Conservation (phyloP, 2,888 invertebrate species). For the Ophion obscuratus region DNA sequence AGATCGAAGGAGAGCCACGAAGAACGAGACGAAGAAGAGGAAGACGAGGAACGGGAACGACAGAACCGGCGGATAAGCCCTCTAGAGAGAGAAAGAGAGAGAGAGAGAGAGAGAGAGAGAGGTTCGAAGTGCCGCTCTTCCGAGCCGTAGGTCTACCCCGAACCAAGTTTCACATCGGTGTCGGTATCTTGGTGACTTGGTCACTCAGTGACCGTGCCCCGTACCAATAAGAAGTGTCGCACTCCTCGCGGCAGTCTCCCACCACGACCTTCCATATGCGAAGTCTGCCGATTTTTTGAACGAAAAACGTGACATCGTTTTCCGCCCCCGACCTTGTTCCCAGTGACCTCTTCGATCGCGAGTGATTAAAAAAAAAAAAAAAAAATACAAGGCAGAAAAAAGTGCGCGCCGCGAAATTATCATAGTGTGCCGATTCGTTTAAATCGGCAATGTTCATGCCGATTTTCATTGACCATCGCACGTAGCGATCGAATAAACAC, state of each 20-base stretch:
- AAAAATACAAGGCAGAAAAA: no score
- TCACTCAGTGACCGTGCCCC: conserved; percentile 75
- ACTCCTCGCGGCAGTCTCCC: conserved; percentile 19
- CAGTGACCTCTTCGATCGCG: not conserved
- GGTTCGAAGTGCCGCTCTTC: conserved; percentile 46
- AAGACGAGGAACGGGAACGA: conserved; percentile 12
- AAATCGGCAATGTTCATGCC: no score
- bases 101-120: conserved; percentile 44
- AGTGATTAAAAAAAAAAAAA: no score
- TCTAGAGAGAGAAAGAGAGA: conserved; percentile 18
- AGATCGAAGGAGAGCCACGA: conserved; percentile 23
- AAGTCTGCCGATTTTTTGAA: conserved; percentile 4
- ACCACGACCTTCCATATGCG: not conserved
- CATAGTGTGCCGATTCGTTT: no score
- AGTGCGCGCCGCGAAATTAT: no score
- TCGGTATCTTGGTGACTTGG: conserved; percentile 75
- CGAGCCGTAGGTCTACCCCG: conserved; percentile 45
- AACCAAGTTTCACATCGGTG: conserved; percentile 65
- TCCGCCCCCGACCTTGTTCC: not conserved
- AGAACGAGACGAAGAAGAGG: conserved; percentile 47
- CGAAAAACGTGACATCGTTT: not conserved
- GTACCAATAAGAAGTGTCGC: conserved; percentile 62
- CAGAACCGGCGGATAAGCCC: conserved; percentile 28
- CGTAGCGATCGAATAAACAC: no score
- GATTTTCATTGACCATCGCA: no score